These are phyloP conservation scores for Agrochola macilenta DNA, from an alignment of 2,888 invertebrate species.

Conservation along the genomic window DNA sequence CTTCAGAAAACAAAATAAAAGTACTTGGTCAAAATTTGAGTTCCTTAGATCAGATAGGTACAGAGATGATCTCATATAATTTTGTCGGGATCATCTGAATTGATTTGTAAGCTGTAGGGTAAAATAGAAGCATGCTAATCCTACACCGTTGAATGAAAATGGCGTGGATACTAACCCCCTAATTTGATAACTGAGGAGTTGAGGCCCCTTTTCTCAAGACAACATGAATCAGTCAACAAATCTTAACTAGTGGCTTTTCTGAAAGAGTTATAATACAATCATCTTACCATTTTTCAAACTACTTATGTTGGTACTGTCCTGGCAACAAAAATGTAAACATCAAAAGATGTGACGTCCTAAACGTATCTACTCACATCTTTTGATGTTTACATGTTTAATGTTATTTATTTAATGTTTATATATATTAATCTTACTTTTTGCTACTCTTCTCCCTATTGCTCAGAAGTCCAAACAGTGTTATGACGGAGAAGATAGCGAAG, in stretches of 20 bases:
- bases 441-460: conserved; percentile 77
- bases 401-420: too few relatives aligned
- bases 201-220: neutral
- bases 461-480: conserved; percentile 92
- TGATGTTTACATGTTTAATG: too few relatives aligned
- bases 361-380: too few relatives aligned
- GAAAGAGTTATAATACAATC: too few relatives aligned
- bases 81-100: too few relatives aligned
- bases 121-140: neutral
- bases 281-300: neutral
- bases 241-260: neutral
- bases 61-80: neutral
- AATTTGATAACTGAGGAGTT: neutral
- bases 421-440: conserved; percentile 76
- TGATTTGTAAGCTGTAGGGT: too few relatives aligned
- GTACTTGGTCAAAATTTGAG: neutral
- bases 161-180: neutral
- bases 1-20: conserved; percentile 66
- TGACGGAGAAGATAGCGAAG: conserved; percentile 90
- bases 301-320: neutral
- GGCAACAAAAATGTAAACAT: too few relatives aligned
- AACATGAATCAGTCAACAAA: neutral
- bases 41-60: neutral
- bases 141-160: neutral
- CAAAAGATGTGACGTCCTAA: too few relatives aligned